Conservation (phyloP, 2,797 vertebrate genomes). For the Glyptemys insculpta region DNA sequence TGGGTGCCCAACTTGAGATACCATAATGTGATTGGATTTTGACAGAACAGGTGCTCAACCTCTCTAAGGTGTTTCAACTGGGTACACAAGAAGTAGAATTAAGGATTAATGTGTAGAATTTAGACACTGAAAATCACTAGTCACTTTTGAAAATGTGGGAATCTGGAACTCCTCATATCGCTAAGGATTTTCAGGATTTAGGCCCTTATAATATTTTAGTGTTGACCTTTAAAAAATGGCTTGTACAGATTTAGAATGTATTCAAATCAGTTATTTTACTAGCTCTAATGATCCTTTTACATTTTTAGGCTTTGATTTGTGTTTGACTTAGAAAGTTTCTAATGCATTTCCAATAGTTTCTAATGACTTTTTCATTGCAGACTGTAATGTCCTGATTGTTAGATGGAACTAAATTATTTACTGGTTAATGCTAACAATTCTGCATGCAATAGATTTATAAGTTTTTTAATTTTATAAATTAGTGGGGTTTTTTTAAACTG, state of each 20-base stretch:
- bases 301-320: constrained; percentile 55
- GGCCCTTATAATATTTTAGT: neutral
- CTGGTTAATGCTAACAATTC: neutral
- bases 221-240: neutral
- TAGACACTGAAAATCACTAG: neutral
- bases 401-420: constrained; percentile 50
- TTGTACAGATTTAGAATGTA: neutral
- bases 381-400: constrained; percentile 47
- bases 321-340: constrained; percentile 46
- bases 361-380: constrained; percentile 47
- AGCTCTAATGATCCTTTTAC: constrained; percentile 48
- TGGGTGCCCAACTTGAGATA: neutral
- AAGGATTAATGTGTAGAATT: neutral
- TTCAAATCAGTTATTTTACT: constrained; percentile 28
- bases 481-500: neutral
- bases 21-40: neutral
- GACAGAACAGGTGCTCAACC: neutral
- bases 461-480: neutral
- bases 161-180: neutral
- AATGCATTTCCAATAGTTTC: constrained; percentile 55
- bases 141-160: neutral
- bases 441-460: constrained; percentile 13
- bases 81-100: neutral
- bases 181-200: neutral
- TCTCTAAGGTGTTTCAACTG: neutral